Evolutionary conservation across 2,113 vertebrate genomes (phyloP).

Genomic region (Eulacestoma nigropectus): DNA sequence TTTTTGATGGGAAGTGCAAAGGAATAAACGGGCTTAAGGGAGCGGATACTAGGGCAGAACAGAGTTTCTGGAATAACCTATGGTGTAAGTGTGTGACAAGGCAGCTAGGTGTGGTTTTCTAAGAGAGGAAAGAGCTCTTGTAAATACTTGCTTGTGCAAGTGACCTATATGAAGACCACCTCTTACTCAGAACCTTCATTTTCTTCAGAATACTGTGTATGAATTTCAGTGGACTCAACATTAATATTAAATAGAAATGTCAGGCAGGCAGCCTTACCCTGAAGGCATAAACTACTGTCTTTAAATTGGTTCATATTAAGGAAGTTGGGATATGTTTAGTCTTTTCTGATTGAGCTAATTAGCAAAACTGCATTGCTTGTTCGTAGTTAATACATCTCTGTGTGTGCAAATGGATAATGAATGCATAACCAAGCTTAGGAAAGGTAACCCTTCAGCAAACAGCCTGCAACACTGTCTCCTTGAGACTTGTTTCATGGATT

Average conservation of each 20-base stretch:
- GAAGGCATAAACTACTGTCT: not conserved
- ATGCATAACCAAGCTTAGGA: not conserved
- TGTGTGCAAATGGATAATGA: not conserved
- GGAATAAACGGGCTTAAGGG: not conserved
- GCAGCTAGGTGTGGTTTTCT: not conserved
- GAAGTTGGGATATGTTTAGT: not conserved
- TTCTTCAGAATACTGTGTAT: not conserved
- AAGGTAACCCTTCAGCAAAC: not conserved
- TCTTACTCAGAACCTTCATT: not conserved
- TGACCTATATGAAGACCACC: not conserved
- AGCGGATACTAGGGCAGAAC: not conserved
- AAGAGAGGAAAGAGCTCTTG: not conserved
- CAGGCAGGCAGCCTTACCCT: not conserved
- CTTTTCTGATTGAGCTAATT: not conserved
- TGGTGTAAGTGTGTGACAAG: not conserved
- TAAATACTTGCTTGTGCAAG: not conserved
- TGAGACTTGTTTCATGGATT: not conserved
- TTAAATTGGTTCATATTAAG: not conserved
- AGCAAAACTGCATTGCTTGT: not conserved
- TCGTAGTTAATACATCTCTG: not conserved
- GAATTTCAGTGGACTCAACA: not conserved
- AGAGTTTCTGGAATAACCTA: not conserved
- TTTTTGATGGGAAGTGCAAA: not conserved
- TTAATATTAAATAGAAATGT: not conserved
- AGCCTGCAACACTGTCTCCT: not conserved